These are phyloP conservation scores for Shinisaurus crocodilurus DNA, from an alignment of 2,113 vertebrate genomes.

Conservation along the genomic window DNA sequence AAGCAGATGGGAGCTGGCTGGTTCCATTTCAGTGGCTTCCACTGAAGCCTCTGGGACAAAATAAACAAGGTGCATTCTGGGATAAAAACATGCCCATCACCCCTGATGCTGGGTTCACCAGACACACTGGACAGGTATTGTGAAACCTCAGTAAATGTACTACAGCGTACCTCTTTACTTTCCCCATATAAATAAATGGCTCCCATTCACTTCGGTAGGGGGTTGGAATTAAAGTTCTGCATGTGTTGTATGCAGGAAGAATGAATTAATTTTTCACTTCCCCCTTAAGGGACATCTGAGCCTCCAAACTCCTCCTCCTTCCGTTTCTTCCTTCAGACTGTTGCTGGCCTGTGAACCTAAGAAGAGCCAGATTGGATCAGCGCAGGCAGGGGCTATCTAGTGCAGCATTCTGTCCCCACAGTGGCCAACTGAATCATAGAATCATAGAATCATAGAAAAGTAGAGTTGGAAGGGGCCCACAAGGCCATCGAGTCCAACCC, in stretches of 20 bases:
- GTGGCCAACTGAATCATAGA: no score
- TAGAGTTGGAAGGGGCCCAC: no score
- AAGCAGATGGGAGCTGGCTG: neutral
- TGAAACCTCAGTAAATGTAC: neutral
- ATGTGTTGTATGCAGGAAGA: neutral
- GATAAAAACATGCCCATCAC: neutral
- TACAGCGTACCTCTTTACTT: neutral
- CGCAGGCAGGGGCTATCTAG: no score
- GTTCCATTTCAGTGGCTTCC: neutral
- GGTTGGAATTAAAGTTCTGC: neutral
- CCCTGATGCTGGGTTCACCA: neutral
- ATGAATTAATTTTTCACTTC: neutral
- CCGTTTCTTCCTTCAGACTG: no score
- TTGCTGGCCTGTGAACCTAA: no score
- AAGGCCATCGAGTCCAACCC: no score
- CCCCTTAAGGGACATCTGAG: no score
- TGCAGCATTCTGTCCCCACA: no score
- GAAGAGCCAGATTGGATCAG: no score
- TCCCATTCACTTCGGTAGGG: neutral
- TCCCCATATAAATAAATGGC: neutral
- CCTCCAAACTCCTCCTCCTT: no score
- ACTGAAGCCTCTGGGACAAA: neutral
- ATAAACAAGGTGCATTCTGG: neutral
- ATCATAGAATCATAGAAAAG: no score
- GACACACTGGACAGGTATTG: neutral